Base-by-base conservation (phyloP, 2,113 vertebrate genomes). In the Coptodon bakossiorum region DNA sequence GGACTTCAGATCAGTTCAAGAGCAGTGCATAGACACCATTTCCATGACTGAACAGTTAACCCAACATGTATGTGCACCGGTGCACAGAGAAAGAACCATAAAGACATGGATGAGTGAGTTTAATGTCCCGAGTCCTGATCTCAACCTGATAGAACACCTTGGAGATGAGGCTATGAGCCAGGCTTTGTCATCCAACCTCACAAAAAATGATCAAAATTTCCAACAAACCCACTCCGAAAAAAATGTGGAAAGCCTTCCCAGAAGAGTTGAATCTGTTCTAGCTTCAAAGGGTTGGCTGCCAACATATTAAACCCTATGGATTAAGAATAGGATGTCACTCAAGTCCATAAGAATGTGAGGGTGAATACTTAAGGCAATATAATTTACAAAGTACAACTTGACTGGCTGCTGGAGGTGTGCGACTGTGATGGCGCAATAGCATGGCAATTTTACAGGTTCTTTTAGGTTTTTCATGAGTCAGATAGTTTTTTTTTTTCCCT, bases 201-300 rank as follows among this genome's bases (percentile, higher is more conserved):
- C 4, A 66, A 66, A 38, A 19, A 38, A 66, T 66, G 4, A 66
- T 38, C 19, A 66, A 38, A 38, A 66, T 38, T 38, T 38, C 19
- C 19, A 66, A 22, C 61, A 38, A 66, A 66, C 0, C 34, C 34
- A 66, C 0, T 66, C 61, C 0, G 1, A 13, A 38, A 38, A 66
- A 66, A 7, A 8, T 38, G 61, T 38, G 34, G 34, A 13, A 38
- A 66, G 61, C 34, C 61, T 66, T 66, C 19, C 34, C 34, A 66
- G 19, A 66, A 38, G 3, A 66, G 56, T 29, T 29, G 24, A 59
- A 16, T 10, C 11, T 66, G 6, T 68, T 68, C 19, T 3, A 38
- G 4, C 61, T 38, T 38, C 34, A 38, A 68, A 13, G 61, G 61
- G 4, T 68, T 34, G 19, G 61, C 6, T 38, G 34, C 19, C 34